These are phyloP conservation scores for Magallana gigas DNA, from an alignment of 1,140 invertebrate genomes.

Conservation along the genomic window DNA sequence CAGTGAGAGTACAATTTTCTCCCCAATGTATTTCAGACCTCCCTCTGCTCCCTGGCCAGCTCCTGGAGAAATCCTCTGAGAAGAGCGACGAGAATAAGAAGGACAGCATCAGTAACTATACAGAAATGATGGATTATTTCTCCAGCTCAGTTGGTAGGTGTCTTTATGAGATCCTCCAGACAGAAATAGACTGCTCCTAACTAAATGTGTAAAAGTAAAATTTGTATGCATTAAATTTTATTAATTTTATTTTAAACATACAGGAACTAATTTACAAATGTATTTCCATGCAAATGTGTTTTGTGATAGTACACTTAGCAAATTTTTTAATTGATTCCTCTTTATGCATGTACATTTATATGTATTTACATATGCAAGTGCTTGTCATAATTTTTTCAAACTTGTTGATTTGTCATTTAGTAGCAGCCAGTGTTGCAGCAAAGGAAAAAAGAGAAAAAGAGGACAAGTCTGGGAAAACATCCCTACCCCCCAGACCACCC, in stretches of 20 bases:
- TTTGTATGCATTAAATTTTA: no score
- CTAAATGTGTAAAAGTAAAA: no score
- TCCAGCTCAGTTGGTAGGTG: slow-evolving; percentile 86
- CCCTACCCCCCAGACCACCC: slow-evolving; percentile 75
- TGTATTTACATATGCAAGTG: no score
- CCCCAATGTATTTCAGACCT: slow-evolving; percentile 56
- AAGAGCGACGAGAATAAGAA: slow-evolving; percentile 68
- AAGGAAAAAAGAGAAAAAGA: slow-evolving; percentile 85
- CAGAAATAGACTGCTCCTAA: no score
- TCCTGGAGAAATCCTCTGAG: slow-evolving; percentile 67
- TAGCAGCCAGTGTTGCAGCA: slow-evolving; percentile 66
- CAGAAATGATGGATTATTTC: slow-evolving; percentile 83
- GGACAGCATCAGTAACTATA: slow-evolving; percentile 64
- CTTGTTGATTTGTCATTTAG: slow-evolving; percentile 4
- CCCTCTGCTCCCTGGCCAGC: slow-evolving; percentile 65
- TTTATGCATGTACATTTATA: no score
- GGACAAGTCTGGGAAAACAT: slow-evolving; percentile 86
- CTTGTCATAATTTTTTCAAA: not conserved
- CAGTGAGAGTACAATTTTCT: no score
- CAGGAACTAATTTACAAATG: no score
- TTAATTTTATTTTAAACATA: no score
- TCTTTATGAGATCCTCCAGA: not conserved
- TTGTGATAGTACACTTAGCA: no score
- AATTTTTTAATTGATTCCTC: no score
- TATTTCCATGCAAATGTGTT: no score